Conservation (phyloP, 2,888 invertebrate genomes). For the Oeneis ivallda region DNA sequence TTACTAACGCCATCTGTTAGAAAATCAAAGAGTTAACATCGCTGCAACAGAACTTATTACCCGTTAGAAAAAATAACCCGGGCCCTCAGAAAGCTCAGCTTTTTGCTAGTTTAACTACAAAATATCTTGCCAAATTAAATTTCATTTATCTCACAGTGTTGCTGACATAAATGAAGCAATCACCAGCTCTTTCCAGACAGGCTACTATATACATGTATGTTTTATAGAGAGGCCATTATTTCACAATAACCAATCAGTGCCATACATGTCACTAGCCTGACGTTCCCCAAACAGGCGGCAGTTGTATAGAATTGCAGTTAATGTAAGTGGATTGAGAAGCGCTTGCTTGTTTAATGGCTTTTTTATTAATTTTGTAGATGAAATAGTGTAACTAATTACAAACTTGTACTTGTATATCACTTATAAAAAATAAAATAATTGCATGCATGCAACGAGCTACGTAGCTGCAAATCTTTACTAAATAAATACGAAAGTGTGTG, state of each 20-base stretch:
- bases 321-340: slow-evolving; percentile 42
- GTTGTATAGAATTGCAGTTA: slow-evolving; percentile 39
- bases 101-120: too few relatives aligned
- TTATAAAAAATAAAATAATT: background rate
- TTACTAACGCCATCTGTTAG: too few relatives aligned
- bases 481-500: too few relatives aligned
- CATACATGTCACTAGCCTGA: slow-evolving; percentile 70
- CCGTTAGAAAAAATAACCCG: too few relatives aligned
- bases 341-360: background rate
- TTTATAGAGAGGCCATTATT: slow-evolving; percentile 66
- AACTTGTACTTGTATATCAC: too few relatives aligned
- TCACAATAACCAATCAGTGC: slow-evolving; percentile 77
- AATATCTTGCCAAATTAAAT: background rate
- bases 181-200: slow-evolving; percentile 19
- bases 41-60: too few relatives aligned
- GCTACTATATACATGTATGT: slow-evolving; percentile 33
- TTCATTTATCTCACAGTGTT: background rate
- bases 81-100: too few relatives aligned
- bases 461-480: too few relatives aligned
- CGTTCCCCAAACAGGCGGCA: slow-evolving; percentile 56
- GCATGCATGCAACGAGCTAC: too few relatives aligned
- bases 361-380: background rate
- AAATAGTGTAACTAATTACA: background rate
- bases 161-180: background rate
- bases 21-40: too few relatives aligned